Percentiles rank a stretch among this genome's conserved stretches.
These are phyloP conservation scores for Rhynchopsitta pachyrhyncha DNA, from an alignment of 2,113 vertebrate species.

Conservation along the genomic window DNA sequence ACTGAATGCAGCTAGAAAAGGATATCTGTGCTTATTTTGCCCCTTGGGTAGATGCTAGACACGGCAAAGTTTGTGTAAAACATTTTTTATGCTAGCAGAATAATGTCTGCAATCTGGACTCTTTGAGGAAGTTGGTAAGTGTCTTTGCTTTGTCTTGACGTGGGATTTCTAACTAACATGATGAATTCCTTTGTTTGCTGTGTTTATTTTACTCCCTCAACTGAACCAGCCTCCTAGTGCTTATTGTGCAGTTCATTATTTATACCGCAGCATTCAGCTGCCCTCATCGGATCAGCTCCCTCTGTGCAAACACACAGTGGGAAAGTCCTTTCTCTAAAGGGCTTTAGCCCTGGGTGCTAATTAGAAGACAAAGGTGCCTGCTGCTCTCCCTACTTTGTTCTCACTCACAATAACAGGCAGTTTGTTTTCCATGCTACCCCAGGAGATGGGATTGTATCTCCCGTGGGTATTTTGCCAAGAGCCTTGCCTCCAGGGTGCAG, in stretches of 20 bases:
- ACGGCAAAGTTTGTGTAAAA: not conserved
- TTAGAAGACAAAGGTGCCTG: conserved; percentile 56
- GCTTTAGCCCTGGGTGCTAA: conserved; percentile 43
- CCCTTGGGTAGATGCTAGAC: not conserved
- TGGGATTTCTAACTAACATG: not conserved
- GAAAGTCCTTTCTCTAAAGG: conserved; percentile 33
- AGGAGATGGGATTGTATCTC: not conserved
- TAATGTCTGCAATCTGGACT: not conserved
- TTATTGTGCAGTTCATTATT: conserved; percentile 60
- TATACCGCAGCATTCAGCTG: conserved; percentile 31
- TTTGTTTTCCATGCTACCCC: not conserved
- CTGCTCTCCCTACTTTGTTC: conserved; percentile 34
- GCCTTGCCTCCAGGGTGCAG: not conserved
- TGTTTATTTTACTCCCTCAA: conserved; percentile 26
- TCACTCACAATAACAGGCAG: not conserved
- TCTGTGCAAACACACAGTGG: conserved; percentile 32
- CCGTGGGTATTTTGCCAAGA: not conserved
- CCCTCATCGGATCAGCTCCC: conserved; percentile 32
- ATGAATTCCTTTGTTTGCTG: not conserved
- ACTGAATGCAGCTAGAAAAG: not conserved
- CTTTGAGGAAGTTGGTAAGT: not conserved
- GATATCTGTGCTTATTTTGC: not conserved
- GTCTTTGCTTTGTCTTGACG: not conserved
- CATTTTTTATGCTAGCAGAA: not conserved
- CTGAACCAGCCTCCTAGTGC: not conserved